These are phyloP conservation scores for Miltochrista miniata DNA, from an alignment of 2,888 invertebrate species.

Conservation along the genomic window DNA sequence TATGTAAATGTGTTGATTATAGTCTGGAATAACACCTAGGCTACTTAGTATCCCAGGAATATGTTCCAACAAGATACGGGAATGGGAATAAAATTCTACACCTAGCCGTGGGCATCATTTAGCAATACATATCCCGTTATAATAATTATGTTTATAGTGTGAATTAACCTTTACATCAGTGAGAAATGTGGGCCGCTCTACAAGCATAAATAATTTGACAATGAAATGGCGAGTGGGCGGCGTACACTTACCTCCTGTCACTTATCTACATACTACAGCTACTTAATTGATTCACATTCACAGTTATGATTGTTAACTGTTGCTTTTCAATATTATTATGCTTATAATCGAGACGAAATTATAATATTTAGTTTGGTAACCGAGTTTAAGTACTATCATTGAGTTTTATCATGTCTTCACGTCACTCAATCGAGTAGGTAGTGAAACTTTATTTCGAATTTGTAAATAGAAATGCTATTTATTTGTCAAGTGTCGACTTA, in stretches of 20 bases:
- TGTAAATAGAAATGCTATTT: too few species aligned
- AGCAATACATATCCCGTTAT: too few species aligned
- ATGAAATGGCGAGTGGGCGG: constrained; percentile 30
- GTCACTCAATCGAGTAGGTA: too few species aligned
- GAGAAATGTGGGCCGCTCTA: constrained; percentile 18
- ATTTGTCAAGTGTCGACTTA: too few species aligned
- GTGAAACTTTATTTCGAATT: too few species aligned
- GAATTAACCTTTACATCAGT: constrained; percentile 10
- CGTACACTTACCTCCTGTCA: constrained; percentile 3
- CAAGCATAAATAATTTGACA: constrained; percentile 34
- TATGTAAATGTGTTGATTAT: too few species aligned
- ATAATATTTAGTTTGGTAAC: background rate
- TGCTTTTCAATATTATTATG: constrained; percentile 4
- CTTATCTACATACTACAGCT: background rate
- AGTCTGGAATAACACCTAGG: too few species aligned
- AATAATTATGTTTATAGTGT: too few species aligned
- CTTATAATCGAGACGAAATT: background rate
- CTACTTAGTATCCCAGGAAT: too few species aligned
- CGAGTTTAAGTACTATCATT: background rate
- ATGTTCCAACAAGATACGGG: too few species aligned
- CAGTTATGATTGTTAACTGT: background rate
- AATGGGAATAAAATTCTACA: too few species aligned
- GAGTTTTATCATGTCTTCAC: background rate
- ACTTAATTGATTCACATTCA: constrained; percentile 14
- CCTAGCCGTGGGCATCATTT: too few species aligned